A percentile compares a stretch with the other conserved stretches of the same genome.
These are phyloP conservation scores for Euwallacea similis DNA, from an alignment of 1,140 invertebrate genomes.

Conservation along the genomic window DNA sequence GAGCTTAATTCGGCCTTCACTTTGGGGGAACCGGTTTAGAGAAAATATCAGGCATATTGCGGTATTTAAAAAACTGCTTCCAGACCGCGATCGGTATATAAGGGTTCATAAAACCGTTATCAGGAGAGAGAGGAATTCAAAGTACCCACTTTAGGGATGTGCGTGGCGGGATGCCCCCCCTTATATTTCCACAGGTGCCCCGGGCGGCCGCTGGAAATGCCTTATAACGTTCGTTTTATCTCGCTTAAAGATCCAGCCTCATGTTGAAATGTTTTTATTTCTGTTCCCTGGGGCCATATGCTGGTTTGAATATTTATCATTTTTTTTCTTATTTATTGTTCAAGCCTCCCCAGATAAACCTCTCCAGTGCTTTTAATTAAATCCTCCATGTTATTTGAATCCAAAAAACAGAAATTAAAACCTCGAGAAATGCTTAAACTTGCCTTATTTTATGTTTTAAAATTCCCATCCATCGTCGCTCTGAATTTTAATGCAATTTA, in stretches of 20 bases:
- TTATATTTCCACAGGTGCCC: conserved; percentile 1
- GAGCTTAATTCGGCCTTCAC: too few species aligned
- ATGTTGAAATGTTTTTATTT: conserved; percentile 1
- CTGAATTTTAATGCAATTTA: too few species aligned
- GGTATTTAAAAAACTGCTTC: too few species aligned
- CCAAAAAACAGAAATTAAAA: too few species aligned
- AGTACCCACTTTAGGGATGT: not conserved
- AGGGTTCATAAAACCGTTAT: not conserved
- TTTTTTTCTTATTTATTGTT: not conserved
- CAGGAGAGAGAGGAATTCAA: conserved; percentile 2
- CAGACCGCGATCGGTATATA: not conserved
- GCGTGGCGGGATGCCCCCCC: not conserved
- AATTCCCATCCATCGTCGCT: too few species aligned
- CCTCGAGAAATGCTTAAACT: too few species aligned
- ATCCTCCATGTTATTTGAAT: too few species aligned
- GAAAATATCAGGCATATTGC: too few species aligned
- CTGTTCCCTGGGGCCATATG: not conserved
- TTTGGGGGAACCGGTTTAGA: too few species aligned
- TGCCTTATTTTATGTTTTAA: too few species aligned
- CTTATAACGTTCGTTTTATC: conserved; percentile 4
- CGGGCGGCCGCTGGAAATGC: not conserved
- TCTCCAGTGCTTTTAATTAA: too few species aligned
- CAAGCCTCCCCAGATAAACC: too few species aligned
- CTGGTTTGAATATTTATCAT: conserved; percentile 1
- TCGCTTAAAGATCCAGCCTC: not conserved